A percentile compares a stretch with the other conserved stretches of the same genome.
These are phyloP conservation scores for Polyodon spathula DNA, from an alignment of 2,113 vertebrate species.

Conservation along the genomic window DNA sequence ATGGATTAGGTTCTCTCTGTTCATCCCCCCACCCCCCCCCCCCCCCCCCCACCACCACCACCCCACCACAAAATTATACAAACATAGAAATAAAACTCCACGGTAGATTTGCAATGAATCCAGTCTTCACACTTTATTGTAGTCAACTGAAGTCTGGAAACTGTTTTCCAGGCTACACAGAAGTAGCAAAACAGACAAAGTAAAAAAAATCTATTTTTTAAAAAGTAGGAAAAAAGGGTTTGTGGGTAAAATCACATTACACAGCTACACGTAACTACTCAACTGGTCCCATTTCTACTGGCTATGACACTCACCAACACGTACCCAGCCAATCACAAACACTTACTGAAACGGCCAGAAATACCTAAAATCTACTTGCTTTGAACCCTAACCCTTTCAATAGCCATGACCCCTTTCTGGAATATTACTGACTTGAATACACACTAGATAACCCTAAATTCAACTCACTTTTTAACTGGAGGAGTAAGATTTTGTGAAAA, in stretches of 20 bases:
- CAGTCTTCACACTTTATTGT: constrained; percentile 55
- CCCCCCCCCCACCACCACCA: too few relatives aligned
- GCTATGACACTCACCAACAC: background rate
- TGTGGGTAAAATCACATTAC: background rate
- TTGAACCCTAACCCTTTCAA: background rate
- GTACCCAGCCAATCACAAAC: background rate
- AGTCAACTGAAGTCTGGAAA: constrained; percentile 39
- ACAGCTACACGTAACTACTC: background rate
- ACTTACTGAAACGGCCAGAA: background rate
- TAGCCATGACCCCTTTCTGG: background rate
- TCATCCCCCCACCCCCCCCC: too few relatives aligned
- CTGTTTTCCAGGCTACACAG: constrained; percentile 40
- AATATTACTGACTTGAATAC: background rate
- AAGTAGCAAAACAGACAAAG: constrained; percentile 25
- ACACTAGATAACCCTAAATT: background rate
- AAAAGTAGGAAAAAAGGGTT: constrained; percentile 22
- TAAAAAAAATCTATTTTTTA: constrained; percentile 31
- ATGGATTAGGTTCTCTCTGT: too few relatives aligned
- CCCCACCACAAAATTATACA: too few relatives aligned
- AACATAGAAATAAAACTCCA: too few relatives aligned
- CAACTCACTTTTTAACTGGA: background rate
- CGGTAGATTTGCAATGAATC: background rate
- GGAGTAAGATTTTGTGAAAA: background rate
- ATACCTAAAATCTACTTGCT: too few relatives aligned
- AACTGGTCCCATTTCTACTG: background rate